Percentiles rank a stretch among this genome's conserved stretches.
phyloP scores from a whole-genome alignment of 2,797 vertebrate species.

The Acanthis flammea region DNA sequence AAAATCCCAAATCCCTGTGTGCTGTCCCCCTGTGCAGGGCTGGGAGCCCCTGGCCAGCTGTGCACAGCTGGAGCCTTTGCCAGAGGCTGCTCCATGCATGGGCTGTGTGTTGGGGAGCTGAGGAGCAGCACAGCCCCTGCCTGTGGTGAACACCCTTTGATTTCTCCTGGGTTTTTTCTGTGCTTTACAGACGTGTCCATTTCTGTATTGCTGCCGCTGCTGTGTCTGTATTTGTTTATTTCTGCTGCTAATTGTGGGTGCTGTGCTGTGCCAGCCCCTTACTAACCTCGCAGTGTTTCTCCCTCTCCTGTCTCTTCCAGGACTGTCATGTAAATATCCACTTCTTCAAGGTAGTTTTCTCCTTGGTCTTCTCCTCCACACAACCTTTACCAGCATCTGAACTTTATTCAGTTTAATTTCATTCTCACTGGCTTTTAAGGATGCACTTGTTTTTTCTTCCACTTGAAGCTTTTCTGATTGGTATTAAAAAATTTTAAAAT shows the following conservation, averaged over 20 bases:
- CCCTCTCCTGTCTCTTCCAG: conserved; percentile 70
- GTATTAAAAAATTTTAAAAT: too few species aligned
- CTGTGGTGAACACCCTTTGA: accelerated
- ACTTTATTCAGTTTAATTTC: neutral
- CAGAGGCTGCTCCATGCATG: neutral
- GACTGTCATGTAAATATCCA: conserved; percentile 57
- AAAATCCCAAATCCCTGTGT: accelerated
- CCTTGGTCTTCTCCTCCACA: neutral
- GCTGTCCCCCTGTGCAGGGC: accelerated
- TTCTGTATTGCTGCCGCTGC: neutral
- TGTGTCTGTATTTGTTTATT: neutral
- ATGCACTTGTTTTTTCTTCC: conserved; percentile 10
- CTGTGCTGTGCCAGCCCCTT: neutral
- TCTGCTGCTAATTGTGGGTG: conserved; percentile 5
- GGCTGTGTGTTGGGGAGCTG: accelerated
- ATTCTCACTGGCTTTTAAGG: conserved; percentile 7
- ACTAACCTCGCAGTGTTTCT: conserved; percentile 55
- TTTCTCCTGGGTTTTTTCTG: neutral
- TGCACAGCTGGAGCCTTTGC: neutral
- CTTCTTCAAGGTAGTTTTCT: conserved; percentile 68
- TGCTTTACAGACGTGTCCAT: neutral
- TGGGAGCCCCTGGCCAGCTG: neutral
- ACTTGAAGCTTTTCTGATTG: neutral
- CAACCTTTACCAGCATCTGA: neutral
- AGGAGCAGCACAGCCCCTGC: neutral